phyloP scores from a whole-genome alignment of 2,888 invertebrate genomes.

The Gibbula magus region DNA sequence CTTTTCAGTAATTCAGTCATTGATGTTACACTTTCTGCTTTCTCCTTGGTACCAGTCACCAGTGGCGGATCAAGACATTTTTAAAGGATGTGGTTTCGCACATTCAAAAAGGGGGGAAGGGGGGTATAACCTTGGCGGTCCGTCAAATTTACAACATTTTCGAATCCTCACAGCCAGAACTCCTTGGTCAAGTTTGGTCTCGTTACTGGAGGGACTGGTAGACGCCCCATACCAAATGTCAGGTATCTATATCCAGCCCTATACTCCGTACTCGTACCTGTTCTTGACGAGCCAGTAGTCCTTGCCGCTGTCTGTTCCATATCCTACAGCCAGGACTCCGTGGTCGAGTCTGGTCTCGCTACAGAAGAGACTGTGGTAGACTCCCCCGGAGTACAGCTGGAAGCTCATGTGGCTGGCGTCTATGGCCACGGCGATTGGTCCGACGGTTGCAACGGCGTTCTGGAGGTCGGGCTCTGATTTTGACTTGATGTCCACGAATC shows the following conservation, averaged over 20 bases:
- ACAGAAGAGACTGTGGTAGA: constrained; percentile 89
- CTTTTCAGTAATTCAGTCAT: too few relatives aligned
- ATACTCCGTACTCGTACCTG: constrained; percentile 75
- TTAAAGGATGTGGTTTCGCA: too few relatives aligned
- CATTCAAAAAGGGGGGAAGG: too few relatives aligned
- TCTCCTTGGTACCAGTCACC: too few relatives aligned
- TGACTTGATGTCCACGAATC: constrained; percentile 84
- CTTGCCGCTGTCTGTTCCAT: constrained; percentile 81
- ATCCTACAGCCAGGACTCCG: constrained; percentile 89
- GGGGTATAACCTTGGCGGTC: too few relatives aligned
- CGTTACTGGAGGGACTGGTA: constrained; percentile 86
- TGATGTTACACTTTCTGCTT: too few relatives aligned
- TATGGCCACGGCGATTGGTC: constrained; percentile 91
- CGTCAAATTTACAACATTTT: too few relatives aligned
- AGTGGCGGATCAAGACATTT: too few relatives aligned
- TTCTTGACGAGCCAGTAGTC: constrained; percentile 93
- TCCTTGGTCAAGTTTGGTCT: constrained; percentile 90
- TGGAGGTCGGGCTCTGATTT: constrained; percentile 85
- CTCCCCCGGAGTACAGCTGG: constrained; percentile 78
- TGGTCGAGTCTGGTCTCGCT: constrained; percentile 88
- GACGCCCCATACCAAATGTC: constrained; percentile 74
- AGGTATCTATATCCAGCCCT: too few relatives aligned
- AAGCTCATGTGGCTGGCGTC: constrained; percentile 87
- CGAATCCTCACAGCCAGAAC: constrained; percentile 90
- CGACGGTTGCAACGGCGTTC: constrained; percentile 87